Base-by-base conservation (phyloP, 2,888 invertebrate genomes). In the Acronicta leporina region DNA sequence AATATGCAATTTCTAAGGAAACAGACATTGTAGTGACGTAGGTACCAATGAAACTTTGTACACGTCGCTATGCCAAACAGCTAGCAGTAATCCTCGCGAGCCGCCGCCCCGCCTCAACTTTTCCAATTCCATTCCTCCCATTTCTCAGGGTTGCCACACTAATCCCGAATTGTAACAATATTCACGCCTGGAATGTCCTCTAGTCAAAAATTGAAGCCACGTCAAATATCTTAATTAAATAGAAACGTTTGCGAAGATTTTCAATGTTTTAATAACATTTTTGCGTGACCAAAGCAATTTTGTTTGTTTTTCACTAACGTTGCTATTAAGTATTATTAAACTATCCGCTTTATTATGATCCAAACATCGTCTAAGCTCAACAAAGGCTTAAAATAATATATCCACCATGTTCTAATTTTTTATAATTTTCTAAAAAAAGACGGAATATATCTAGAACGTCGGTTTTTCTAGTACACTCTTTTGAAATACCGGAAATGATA, bases 71-170 rank as follows among this genome's bases (percentile, higher is more conserved):
- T 85, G 78, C 82, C 85, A 83, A 87, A 86, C 82, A 83, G 78
- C 75, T 71, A 74, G 75, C 81, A 75, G 86, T 89, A 90, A 90
- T 89, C 89, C 89, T 80, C 76, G 83, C 80, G 77, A 77, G 75
- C 80, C 75, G 73, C 73, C 77, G 75, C 80, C 59, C 71, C 79
- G 81, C 82, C 80, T 79, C 86, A 91, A 91, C 89, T 91, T 91
- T 91, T 90, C 89, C 91, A 91, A 91, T 91, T 91, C 88, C 85
- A 58, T 67, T 51, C 66, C 50, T 74, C 77, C 85, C 84, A 86
- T 87, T 89, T 86, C 86, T 87, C 87, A 87, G 85, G 82, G 85
- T 83, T 85, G 83, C 84, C 80, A 82, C 80, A 84, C 85, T 87
- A 87, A 87, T 87, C 86, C 84, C 77, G 75, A 82, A 83, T 84